phyloP scores from a whole-genome alignment of 1,140 invertebrate species.

The Drosophila pseudoananassae region DNA sequence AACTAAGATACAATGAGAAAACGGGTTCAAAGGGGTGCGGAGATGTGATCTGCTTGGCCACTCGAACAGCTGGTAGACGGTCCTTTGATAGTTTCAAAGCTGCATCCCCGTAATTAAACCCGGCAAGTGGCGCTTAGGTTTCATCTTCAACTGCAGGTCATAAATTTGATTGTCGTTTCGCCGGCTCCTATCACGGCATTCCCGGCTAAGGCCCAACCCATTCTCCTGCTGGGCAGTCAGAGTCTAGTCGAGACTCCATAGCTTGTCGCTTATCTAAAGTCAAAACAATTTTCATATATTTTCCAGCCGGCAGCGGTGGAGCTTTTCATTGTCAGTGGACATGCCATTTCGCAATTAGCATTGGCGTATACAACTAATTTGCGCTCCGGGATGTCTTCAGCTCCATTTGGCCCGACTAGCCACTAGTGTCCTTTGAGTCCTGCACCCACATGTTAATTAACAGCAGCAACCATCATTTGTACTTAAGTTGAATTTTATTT shows the following conservation, averaged over 20 bases:
- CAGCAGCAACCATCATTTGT: slow-evolving; percentile 75
- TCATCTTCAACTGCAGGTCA: slow-evolving; percentile 70
- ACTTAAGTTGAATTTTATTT: slow-evolving; percentile 84
- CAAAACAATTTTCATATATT: slow-evolving; percentile 83
- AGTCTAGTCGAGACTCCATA: slow-evolving; percentile 21
- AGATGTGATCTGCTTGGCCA: slow-evolving; percentile 53
- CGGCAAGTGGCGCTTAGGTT: slow-evolving; percentile 71
- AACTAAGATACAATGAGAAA: slow-evolving; percentile 31
- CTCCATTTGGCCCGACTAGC: neutral
- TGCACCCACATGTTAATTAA: slow-evolving; percentile 80
- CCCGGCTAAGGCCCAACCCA: neutral
- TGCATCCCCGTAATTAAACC: slow-evolving; percentile 62
- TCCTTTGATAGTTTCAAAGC: slow-evolving; percentile 16
- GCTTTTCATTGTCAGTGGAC: slow-evolving; percentile 69
- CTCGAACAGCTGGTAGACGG: slow-evolving; percentile 73
- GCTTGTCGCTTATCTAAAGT: slow-evolving; percentile 82
- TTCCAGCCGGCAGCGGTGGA: slow-evolving; percentile 36
- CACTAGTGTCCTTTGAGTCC: slow-evolving; percentile 4
- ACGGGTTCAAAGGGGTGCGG: slow-evolving; percentile 13
- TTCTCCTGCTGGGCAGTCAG: slow-evolving; percentile 6
- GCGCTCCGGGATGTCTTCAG: slow-evolving; percentile 68
- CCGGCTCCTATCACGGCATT: slow-evolving; percentile 71
- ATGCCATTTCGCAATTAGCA: slow-evolving; percentile 81
- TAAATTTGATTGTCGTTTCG: slow-evolving; percentile 77
- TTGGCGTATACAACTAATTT: slow-evolving; percentile 83